These are phyloP conservation scores for Pimephales promelas DNA, from an alignment of 2,113 vertebrate species.

Conservation along the genomic window DNA sequence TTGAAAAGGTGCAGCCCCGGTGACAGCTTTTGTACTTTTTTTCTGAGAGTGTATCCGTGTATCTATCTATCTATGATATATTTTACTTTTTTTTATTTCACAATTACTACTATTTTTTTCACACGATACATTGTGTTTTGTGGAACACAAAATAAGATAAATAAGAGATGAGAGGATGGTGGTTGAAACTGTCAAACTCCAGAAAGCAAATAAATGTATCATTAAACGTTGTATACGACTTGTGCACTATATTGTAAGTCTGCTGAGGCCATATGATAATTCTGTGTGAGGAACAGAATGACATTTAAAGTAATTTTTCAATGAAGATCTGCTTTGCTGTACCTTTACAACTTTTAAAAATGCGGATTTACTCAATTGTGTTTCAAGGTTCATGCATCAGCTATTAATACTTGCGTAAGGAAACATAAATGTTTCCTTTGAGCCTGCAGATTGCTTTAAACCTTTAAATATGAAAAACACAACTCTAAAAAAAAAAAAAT, in stretches of 20 bases:
- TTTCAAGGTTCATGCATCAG: neutral
- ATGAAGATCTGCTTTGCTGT: neutral
- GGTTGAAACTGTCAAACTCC: neutral
- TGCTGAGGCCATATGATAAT: neutral
- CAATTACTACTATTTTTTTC: too few species aligned
- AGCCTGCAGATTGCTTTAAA: neutral
- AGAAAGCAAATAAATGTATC: neutral
- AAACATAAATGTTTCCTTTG: neutral
- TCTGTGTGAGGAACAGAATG: neutral
- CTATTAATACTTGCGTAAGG: neutral
- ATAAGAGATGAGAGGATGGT: neutral
- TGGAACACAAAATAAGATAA: neutral
- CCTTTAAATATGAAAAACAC: neutral
- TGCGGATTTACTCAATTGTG: too few species aligned
- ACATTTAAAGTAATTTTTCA: neutral
- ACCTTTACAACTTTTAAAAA: neutral
- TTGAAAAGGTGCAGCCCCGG: too few species aligned
- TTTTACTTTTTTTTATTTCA: too few species aligned
- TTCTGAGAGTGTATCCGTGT: too few species aligned
- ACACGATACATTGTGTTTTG: neutral
- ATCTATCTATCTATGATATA: too few species aligned
- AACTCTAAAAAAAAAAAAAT: neutral
- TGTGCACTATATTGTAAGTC: slow-evolving; percentile 1
- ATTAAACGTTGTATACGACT: neutral
- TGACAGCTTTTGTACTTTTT: too few species aligned